phyloP scores from a whole-genome alignment of 2,113 vertebrate genomes.

The Bubalus kerabau region DNA sequence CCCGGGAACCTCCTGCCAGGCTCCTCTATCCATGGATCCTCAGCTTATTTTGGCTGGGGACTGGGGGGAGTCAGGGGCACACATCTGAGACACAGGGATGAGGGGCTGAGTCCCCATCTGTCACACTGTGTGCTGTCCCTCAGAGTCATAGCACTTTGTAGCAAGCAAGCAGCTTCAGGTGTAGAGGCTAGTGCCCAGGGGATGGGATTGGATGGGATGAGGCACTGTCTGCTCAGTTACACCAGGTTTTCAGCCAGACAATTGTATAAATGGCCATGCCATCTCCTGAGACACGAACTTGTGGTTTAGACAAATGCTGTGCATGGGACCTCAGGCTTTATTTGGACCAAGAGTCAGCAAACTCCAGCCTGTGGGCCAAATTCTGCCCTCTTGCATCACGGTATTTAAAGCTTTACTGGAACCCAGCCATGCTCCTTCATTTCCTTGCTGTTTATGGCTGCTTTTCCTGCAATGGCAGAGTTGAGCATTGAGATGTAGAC shows the following conservation, averaged over 20 bases:
- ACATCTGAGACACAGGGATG: neutral
- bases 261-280: neutral
- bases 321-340: neutral
- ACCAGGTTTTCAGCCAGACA: neutral
- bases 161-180: neutral
- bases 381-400: neutral
- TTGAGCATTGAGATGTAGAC: rapidly evolving
- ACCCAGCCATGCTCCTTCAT: rapidly evolving
- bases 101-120: neutral
- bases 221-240: no score
- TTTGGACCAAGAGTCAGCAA: neutral
- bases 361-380: neutral
- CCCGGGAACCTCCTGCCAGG: neutral
- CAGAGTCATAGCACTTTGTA: neutral
- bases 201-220: no score
- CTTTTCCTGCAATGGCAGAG: neutral
- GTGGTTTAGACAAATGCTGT: neutral
- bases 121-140: neutral
- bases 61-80: no score
- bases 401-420: neutral
- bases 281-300: neutral
- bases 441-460: neutral
- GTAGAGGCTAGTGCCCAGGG: neutral
- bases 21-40: neutral
- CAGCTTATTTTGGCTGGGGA: neutral